Percentiles rank a stretch among this genome's conserved stretches.
Evolutionary conservation across 2,797 vertebrate genomes (phyloP).

Genomic region (Spinus pinus): DNA sequence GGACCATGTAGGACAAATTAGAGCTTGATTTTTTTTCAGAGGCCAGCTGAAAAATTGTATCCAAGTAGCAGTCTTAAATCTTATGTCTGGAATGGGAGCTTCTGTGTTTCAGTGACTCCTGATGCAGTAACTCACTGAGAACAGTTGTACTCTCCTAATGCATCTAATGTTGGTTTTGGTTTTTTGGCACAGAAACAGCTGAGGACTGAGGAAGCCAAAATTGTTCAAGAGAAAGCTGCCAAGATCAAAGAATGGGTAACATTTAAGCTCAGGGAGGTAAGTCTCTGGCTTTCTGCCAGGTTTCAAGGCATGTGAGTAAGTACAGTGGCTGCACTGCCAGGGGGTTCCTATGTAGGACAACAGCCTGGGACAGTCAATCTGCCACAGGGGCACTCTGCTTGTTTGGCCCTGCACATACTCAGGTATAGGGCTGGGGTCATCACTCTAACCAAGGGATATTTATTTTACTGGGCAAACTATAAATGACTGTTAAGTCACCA

Average conservation of each 20-base stretch:
- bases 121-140: background rate
- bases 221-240: constrained; percentile 92
- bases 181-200: constrained; percentile 81
- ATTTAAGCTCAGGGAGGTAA: constrained; percentile 89
- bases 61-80: background rate
- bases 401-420: background rate
- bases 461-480: background rate
- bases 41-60: background rate
- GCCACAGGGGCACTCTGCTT: background rate
- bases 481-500: background rate
- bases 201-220: constrained; percentile 90
- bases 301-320: background rate
- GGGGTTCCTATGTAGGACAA: background rate
- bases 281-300: background rate
- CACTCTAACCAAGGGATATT: background rate
- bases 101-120: background rate
- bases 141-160: background rate
- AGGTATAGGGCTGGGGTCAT: background rate
- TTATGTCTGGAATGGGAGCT: background rate
- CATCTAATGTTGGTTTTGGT: background rate
- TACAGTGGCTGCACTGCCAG: background rate
- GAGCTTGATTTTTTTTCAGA: background rate
- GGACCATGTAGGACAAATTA: background rate
- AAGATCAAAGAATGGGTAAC: constrained; percentile 98
- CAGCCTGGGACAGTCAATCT: background rate